Evolutionary conservation across 2,113 vertebrate species (phyloP), one percentile per base, ranked within the genome.

Genomic region (Furnarius figulus): DNA sequence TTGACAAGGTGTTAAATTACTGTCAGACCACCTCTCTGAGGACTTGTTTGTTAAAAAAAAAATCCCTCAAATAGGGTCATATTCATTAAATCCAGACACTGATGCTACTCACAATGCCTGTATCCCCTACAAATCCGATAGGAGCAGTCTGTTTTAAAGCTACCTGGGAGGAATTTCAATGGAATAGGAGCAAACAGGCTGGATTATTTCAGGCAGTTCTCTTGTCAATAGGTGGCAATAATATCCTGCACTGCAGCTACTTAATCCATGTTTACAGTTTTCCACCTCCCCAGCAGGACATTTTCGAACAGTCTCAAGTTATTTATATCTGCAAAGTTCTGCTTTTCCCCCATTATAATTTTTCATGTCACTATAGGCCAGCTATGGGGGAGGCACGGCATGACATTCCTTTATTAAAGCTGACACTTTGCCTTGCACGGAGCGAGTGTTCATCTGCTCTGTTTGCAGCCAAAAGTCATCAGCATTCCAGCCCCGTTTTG

Each of bases 271-370:
- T 96, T 65, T 94, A 88, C 93, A 81, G 53, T 90, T 72, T 85
- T 87, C 81, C 50, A 31, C 68, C 65, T 0, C 85, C 87, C 85
- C 21, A 6, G 40, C 13, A 94, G 94, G 97, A 98, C 94, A 88
- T 96, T 83, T 97, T 70, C 89, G 90, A 94, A 46, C 65, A 58
- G 31, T 95, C 94, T 61, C 73, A 63, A 65, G 83, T 97, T 98
- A 98, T 97, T 98, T 98, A 97, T 97, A 97, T 95, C 95, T 79
- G 65, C 90, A 93, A 92, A 94, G 75, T 95, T 97, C 94, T 98
- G 92, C 94, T 30, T 96, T 97, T 92, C 89, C 85, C 81, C 76
- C 79, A 62, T 97, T 93, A 88, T 70, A 88, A 97, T 97, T 97
- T 97, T 91, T 97, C 96, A 96, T 96, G 96, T 97, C 97, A 94